Base-by-base conservation (phyloP, 30 jellyfish, hydroid and myxozoan species). In the Chrysaora quinquecirrha region DNA sequence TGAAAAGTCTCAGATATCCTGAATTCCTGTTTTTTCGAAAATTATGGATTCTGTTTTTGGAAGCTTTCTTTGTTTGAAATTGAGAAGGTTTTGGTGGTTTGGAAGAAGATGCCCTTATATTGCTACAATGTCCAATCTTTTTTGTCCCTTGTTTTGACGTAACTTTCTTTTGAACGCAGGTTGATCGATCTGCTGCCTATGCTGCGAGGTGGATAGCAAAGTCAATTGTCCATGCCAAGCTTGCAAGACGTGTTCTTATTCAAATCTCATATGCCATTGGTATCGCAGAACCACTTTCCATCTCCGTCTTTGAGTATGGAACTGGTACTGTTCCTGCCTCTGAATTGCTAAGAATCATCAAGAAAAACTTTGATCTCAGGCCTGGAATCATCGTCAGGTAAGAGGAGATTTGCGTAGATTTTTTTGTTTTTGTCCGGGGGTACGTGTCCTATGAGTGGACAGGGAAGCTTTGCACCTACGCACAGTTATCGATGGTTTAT, bases 201-300 rank as follows among this genome's bases (percentile, higher is more conserved):
- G 99, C 99, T 31, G 99, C 99, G 16, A 88, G 99, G 31, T 95
- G 99, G 99, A 90, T 95, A n/a, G 99, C 99, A 23, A 85, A 88
- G 76, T 95, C 99, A 19, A 19, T 95, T 52, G 99, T 95, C 30
- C 87, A 78, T 23, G 97, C 99, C 14, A 95, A 95, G 20, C 89
- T 95, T 28, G 97, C 97, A 1, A 95, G 99, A 21, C 95, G 99
- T 19, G 83, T 96, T 60, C 96, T 95, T 23, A 52, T 95, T 30
- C 99, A 95, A 56, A 83, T 95, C 60, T 89, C 99, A 1, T 95
- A 95, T 60, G 99, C 99, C 69, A 95, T 95, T 62, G 99, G 99
- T 23, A 85, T 95, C 34, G 91, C 97, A 1, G 78, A 89, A 21
- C 99, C 99, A 14, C 71, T 95, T 31, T 95, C 99, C 31, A 47